These are phyloP conservation scores for Enteromius unitaeniatus DNA, from an alignment of 2,797 vertebrate genomes.

Conservation along the genomic window DNA sequence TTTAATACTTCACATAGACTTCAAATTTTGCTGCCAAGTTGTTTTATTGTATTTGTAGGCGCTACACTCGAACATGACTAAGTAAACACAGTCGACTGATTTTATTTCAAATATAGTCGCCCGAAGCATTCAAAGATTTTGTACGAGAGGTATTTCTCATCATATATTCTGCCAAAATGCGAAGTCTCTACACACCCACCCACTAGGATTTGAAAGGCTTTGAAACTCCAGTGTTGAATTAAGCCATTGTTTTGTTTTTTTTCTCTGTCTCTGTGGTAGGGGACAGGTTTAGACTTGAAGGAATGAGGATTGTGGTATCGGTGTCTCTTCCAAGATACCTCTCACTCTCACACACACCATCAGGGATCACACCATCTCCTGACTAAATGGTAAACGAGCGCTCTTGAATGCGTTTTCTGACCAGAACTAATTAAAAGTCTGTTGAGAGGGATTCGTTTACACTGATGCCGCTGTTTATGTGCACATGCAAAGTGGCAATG, in stretches of 20 bases:
- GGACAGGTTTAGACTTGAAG: constrained; percentile 68
- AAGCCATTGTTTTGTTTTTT: constrained; percentile 72
- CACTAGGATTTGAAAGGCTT: constrained; percentile 61
- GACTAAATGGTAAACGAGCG: background rate
- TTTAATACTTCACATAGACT: background rate
- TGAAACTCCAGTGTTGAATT: constrained; percentile 76
- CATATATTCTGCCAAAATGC: background rate
- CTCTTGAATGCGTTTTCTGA: background rate
- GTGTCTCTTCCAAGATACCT: constrained; percentile 22
- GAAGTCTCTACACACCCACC: constrained; percentile 20
- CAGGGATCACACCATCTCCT: background rate
- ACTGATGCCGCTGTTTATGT: too few species aligned
- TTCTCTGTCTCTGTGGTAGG: constrained; percentile 23
- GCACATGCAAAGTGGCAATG: background rate
- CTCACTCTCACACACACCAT: constrained; percentile 2
- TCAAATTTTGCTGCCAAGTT: constrained; percentile 3
- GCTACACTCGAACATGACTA: background rate
- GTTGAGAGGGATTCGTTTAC: background rate
- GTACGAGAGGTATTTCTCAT: background rate
- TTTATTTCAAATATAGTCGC: background rate
- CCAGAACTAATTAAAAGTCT: background rate
- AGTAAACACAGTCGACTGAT: background rate
- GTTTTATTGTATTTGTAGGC: background rate
- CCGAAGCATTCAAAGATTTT: background rate
- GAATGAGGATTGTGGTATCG: constrained; percentile 30